Conservation (phyloP, 1,140 invertebrate genomes). For the Penaeus chinensis region DNA sequence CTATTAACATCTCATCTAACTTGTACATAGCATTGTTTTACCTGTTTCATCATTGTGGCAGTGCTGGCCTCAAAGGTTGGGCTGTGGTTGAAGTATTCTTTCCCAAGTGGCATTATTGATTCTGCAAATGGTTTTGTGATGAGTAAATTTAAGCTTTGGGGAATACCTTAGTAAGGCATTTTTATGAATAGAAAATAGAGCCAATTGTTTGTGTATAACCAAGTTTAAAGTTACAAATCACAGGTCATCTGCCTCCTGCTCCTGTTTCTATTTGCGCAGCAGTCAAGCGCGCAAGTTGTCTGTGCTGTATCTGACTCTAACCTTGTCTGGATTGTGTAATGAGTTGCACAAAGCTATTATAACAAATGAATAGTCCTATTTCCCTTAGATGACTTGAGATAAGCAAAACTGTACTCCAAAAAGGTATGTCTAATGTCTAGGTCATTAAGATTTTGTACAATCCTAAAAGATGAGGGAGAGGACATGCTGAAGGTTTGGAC, state of each 20-base stretch:
- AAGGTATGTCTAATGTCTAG: too few relatives aligned
- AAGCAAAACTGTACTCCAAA: slow-evolving; percentile 1
- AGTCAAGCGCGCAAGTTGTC: slow-evolving; percentile 25
- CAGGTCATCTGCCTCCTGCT: neutral
- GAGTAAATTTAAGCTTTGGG: slow-evolving; percentile 7
- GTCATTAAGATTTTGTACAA: too few relatives aligned
- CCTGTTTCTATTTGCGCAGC: slow-evolving; percentile 15
- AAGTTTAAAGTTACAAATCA: slow-evolving; percentile 19
- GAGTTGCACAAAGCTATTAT: slow-evolving; percentile 47
- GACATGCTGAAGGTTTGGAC: neutral
- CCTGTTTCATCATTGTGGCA: too few relatives aligned
- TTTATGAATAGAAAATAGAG: slow-evolving; percentile 15
- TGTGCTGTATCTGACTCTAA: slow-evolving; percentile 10
- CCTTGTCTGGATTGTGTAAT: slow-evolving; percentile 44
- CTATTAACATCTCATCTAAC: too few relatives aligned
- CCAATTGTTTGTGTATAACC: neutral
- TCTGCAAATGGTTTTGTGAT: slow-evolving; percentile 13
- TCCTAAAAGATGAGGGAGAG: too few relatives aligned
- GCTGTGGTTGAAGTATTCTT: slow-evolving; percentile 12
- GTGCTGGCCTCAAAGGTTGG: neutral
- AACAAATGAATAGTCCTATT: neutral
- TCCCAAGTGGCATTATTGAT: slow-evolving; percentile 32
- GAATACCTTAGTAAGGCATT: slow-evolving; percentile 3
- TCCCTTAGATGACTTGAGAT: neutral
- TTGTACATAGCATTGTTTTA: too few relatives aligned